Evolutionary conservation across 2,113 vertebrate genomes (phyloP).

Genomic region (Tachysurus fulvidraco): DNA sequence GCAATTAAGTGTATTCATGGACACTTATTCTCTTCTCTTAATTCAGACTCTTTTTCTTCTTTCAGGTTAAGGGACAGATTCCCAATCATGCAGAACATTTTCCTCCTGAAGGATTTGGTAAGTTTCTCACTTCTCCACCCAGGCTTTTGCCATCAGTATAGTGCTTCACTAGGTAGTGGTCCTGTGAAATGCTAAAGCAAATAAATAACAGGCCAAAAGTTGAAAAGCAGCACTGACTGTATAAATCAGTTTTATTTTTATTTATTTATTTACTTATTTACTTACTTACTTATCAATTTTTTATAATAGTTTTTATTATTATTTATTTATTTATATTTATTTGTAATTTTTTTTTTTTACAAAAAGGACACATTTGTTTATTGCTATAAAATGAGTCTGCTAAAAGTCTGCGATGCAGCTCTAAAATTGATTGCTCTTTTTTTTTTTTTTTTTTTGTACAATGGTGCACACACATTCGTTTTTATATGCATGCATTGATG

Average conservation of each 20-base stretch:
- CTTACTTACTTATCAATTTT: too few species aligned
- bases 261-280: too few species aligned
- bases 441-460: neutral
- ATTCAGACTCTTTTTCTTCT: slow-evolving; percentile 30
- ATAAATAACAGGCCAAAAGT: neutral
- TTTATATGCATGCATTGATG: neutral
- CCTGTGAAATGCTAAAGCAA: neutral
- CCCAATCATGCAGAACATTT: slow-evolving; percentile 91
- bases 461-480: neutral
- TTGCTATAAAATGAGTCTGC: neutral
- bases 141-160: neutral
- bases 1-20: neutral
- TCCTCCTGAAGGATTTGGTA: slow-evolving; percentile 92
- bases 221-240: neutral
- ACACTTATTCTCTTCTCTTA: neutral
- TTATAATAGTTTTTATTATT: too few species aligned
- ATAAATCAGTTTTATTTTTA: neutral
- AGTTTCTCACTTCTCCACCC: slow-evolving; percentile 60
- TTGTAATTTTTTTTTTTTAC: too few species aligned
- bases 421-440: neutral
- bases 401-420: neutral
- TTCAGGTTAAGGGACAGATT: slow-evolving; percentile 87
- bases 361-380: neutral
- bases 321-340: too few species aligned
- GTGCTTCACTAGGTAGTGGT: neutral